These are phyloP conservation scores for Scaptomyza polygonia DNA, from an alignment of 2,888 invertebrate genomes.

Conservation along the genomic window DNA sequence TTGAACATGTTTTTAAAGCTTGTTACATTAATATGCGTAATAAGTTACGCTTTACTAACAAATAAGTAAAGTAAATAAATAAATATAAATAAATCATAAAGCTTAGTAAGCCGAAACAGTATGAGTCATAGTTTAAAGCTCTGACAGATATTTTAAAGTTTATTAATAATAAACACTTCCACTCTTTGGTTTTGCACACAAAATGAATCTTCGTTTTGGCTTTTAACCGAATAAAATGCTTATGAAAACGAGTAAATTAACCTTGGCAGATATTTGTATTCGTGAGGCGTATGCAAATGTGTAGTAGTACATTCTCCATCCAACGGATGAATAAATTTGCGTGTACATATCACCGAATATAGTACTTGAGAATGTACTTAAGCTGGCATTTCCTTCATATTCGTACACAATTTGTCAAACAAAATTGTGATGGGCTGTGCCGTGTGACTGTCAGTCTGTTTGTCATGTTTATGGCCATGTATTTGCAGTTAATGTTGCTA, in stretches of 20 bases:
- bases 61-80: too few relatives aligned
- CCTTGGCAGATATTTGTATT: slow-evolving; percentile 3
- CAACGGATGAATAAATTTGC: slow-evolving; percentile 25
- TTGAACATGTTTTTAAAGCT: not conserved
- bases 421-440: slow-evolving; percentile 2
- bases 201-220: slow-evolving; percentile 13
- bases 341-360: slow-evolving; percentile 35
- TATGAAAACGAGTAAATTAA: slow-evolving; percentile 38
- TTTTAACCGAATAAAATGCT: slow-evolving; percentile 23
- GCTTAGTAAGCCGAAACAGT: too few relatives aligned
- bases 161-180: too few relatives aligned
- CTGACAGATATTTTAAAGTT: too few relatives aligned
- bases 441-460: slow-evolving; percentile 27
- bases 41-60: not conserved
- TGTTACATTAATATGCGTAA: slow-evolving; percentile 2
- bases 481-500: slow-evolving; percentile 10
- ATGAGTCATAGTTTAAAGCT: too few relatives aligned
- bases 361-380: slow-evolving; percentile 47
- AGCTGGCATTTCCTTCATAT: slow-evolving; percentile 45
- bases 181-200: slow-evolving; percentile 36
- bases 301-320: not conserved
- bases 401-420: slow-evolving; percentile 54
- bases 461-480: slow-evolving; percentile 48
- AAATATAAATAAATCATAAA: too few relatives aligned
- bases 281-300: slow-evolving; percentile 36